Evolutionary conservation across 64 coral and sea anemone species (phyloP).

Genomic region (Acropora tenuis): DNA sequence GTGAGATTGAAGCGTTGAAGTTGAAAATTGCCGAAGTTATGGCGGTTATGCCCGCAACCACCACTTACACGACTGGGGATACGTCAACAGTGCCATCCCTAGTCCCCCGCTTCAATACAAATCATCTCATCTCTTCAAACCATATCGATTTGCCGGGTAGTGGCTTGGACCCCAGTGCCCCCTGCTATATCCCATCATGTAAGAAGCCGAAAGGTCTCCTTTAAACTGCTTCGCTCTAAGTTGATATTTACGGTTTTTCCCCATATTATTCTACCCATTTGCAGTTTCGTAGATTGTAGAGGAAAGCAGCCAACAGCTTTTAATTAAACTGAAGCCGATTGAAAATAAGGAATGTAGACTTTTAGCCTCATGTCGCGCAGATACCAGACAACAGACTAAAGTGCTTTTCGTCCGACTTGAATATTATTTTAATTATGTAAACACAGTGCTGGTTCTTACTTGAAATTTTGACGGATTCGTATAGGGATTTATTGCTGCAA

Average conservation of each 20-base stretch:
- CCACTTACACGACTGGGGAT: conserved; percentile 39
- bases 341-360: no score
- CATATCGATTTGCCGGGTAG: conserved; percentile 71
- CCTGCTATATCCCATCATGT: conserved; percentile 74
- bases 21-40: conserved; percentile 97
- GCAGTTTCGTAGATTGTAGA: background rate
- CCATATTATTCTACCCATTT: background rate
- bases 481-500: no score
- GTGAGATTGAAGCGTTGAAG: conserved; percentile 82
- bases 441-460: no score
- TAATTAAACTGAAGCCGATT: background rate
- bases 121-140: conserved; percentile 50
- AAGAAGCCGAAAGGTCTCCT: conserved; percentile 89
- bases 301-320: background rate
- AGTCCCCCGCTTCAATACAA: conserved; percentile 8
- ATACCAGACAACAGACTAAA: no score
- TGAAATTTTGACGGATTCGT: no score
- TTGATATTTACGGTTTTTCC: background rate
- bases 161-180: conserved; percentile 76
- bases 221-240: conserved; percentile 9
- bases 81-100: conserved; percentile 8
- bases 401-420: no score
- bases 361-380: no score
- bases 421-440: no score
- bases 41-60: conserved; percentile 83